Percentiles rank a stretch among this genome's conserved stretches.
Evolutionary conservation across 2,797 vertebrate species (phyloP).

Genomic region (Sebastes hubbsi): DNA sequence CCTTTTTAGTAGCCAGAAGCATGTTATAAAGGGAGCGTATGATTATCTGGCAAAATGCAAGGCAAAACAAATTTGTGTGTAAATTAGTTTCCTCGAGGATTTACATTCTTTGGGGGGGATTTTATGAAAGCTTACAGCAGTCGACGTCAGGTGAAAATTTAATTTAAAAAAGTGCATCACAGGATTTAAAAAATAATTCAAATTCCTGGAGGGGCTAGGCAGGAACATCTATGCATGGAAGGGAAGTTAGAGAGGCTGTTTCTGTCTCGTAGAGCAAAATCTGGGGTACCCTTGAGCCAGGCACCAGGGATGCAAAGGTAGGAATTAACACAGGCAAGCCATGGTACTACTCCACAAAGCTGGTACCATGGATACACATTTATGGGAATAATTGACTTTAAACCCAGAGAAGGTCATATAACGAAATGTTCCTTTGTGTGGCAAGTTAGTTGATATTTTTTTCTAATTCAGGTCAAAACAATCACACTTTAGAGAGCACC

Average conservation of each 20-base stretch:
- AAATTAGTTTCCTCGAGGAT: conserved; percentile 18
- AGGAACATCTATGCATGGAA: neutral
- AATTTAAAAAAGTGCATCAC: neutral
- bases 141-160: conserved; percentile 6
- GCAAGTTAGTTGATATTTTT: neutral
- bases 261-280: neutral
- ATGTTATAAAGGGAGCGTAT: neutral
- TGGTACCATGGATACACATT: neutral
- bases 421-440: neutral
- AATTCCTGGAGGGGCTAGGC: neutral
- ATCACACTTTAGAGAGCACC: neutral
- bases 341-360: neutral
- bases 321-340: neutral
- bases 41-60: neutral
- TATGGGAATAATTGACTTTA: neutral
- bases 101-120: neutral
- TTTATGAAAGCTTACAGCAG: conserved; percentile 4
- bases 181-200: conserved; percentile 1
- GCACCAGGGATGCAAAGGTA: neutral
- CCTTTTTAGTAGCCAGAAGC: neutral
- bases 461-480: neutral
- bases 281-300: neutral
- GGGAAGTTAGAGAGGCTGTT: neutral
- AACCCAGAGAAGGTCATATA: neutral
- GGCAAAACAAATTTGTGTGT: conserved; percentile 16